Evolutionary conservation across 2,888 invertebrate species (phyloP).

Genomic region (Amphipoea oculea): DNA sequence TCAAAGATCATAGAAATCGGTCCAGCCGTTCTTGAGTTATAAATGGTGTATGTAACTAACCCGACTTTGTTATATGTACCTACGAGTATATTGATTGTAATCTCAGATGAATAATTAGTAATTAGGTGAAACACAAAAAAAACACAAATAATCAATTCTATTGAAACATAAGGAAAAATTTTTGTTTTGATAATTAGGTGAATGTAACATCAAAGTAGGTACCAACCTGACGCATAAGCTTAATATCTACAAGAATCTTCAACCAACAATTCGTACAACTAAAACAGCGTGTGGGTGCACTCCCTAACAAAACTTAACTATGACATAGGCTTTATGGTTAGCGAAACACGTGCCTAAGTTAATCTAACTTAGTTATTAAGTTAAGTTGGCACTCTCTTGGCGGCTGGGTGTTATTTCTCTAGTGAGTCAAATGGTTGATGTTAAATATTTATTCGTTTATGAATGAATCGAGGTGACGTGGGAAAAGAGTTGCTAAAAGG

Average conservation of each 20-base stretch:
- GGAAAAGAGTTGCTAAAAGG: background rate
- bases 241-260: background rate
- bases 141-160: no score
- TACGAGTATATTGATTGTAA: no score
- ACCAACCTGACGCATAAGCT: background rate
- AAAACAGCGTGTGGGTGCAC: constrained; percentile 8
- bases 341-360: constrained; percentile 56
- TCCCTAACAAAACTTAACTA: constrained; percentile 38
- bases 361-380: constrained; percentile 57
- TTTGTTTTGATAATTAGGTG: background rate
- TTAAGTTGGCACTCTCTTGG: constrained; percentile 46
- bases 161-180: no score
- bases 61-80: no score
- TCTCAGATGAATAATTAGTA: no score
- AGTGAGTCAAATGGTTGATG: constrained; percentile 6
- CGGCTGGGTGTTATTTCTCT: constrained; percentile 46
- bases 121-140: no score
- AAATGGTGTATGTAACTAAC: no score
- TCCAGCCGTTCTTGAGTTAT: no score
- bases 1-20: no score
- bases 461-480: background rate
- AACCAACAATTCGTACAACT: background rate
- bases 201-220: background rate
- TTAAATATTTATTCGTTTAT: constrained; percentile 7
- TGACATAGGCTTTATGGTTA: constrained; percentile 54